phyloP scores from a whole-genome alignment of 2,113 vertebrate genomes.

The Entomyzon cyanotis region DNA sequence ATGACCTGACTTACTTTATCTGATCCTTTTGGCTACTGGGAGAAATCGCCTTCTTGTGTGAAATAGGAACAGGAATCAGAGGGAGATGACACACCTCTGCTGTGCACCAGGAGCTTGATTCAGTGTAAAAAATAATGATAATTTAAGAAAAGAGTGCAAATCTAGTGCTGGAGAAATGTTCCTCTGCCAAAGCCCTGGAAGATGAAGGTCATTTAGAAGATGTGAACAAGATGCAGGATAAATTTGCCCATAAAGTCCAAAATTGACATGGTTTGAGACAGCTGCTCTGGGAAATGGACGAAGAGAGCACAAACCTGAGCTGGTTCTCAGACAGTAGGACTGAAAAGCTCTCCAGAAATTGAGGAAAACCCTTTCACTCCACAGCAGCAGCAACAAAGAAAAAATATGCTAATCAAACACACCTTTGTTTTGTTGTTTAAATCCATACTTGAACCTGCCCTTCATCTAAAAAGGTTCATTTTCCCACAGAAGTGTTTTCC shows the following conservation, averaged over 20 bases:
- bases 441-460: not conserved
- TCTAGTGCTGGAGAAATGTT: not conserved
- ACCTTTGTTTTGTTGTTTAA: not conserved
- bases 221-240: not conserved
- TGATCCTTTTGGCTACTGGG: not conserved
- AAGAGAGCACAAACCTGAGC: fast-evolving
- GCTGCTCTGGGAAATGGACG: not conserved
- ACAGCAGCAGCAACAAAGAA: fast-evolving
- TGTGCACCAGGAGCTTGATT: not conserved
- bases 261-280: not conserved
- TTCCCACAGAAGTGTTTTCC: not conserved
- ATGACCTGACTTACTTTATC: not conserved
- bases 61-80: not conserved
- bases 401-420: not conserved
- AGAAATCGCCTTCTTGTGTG: not conserved
- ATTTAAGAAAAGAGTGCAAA: not conserved
- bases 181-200: not conserved
- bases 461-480: not conserved
- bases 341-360: not conserved
- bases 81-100: not conserved
- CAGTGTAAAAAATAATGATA: not conserved
- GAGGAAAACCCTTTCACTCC: not conserved
- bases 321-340: not conserved
- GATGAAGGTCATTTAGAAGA: not conserved
- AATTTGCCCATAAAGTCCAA: not conserved